Conservation (phyloP, 2,888 invertebrate species). For the Sinopyrophorus schimmeli region DNA sequence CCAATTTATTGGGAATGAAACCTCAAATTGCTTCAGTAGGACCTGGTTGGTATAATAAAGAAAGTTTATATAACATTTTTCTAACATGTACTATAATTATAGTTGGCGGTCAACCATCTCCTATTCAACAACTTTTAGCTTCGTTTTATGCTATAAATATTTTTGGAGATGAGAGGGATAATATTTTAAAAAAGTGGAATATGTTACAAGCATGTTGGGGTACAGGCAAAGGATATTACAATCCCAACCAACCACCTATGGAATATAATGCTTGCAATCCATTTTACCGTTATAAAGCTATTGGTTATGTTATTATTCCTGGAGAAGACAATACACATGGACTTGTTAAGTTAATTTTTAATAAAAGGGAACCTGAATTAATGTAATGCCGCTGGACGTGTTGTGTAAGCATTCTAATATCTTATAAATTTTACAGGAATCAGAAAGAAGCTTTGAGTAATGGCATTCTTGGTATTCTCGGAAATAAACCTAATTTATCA, state of each 20-base stretch:
- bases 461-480: slow-evolving; percentile 71
- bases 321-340: slow-evolving; percentile 90
- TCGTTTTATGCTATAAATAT: slow-evolving; percentile 62
- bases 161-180: slow-evolving; percentile 94
- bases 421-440: slow-evolving; percentile 57
- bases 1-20: too few species aligned
- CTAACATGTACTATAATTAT: slow-evolving; percentile 8
- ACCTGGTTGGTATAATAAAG: too few species aligned
- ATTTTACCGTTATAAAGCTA: slow-evolving; percentile 91
- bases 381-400: slow-evolving; percentile 57
- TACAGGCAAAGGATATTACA: slow-evolving; percentile 81
- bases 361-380: slow-evolving; percentile 79
- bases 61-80: too few species aligned
- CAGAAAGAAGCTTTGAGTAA: slow-evolving; percentile 72
- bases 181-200: slow-evolving; percentile 92
- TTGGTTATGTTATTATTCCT: slow-evolving; percentile 89
- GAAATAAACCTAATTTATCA: slow-evolving; percentile 81
- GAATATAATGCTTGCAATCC: slow-evolving; percentile 88
- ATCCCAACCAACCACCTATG: slow-evolving; percentile 74
- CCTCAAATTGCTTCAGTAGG: too few species aligned
- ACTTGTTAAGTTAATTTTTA: slow-evolving; percentile 81
- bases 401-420: not conserved
- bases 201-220: slow-evolving; percentile 90
- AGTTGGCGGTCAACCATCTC: slow-evolving; percentile 37
- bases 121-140: slow-evolving; percentile 56